These are phyloP conservation scores for Deilephila elpenor DNA, from an alignment of 2,888 invertebrate genomes.

Conservation along the genomic window DNA sequence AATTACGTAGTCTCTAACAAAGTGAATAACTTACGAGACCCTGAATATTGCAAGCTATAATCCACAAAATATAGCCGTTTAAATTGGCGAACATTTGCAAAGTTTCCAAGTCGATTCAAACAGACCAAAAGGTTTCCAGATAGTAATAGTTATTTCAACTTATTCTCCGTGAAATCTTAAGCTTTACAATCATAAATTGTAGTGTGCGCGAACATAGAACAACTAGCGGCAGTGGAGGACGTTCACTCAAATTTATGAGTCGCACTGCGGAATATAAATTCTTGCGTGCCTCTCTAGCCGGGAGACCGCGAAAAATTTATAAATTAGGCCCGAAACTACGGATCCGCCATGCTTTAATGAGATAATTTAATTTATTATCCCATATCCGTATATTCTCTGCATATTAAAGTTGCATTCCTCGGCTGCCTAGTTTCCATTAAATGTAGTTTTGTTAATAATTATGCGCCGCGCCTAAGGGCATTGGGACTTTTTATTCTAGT, in stretches of 20 bases:
- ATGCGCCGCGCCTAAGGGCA: background rate
- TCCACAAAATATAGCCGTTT: background rate
- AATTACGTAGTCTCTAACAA: too few species aligned
- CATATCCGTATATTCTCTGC: background rate
- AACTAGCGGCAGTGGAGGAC: conserved; percentile 72
- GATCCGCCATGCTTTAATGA: background rate
- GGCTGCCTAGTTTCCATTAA: background rate
- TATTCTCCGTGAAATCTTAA: conserved; percentile 71
- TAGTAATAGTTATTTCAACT: conserved; percentile 46
- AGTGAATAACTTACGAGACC: too few species aligned
- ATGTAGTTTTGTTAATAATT: background rate
- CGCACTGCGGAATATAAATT: conserved; percentile 83
- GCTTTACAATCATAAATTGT: conserved; percentile 71
- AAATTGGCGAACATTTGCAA: background rate
- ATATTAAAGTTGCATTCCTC: background rate
- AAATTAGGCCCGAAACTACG: conserved; percentile 32
- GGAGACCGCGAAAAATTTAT: conserved; percentile 70
- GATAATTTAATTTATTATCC: background rate
- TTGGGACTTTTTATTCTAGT: background rate
- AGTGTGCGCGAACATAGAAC: conserved; percentile 68
- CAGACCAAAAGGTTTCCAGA: conserved; percentile 34
- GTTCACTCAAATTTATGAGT: conserved; percentile 81
- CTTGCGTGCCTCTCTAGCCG: conserved; percentile 67
- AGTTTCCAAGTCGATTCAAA: background rate
- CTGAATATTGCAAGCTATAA: background rate